phyloP scores from a whole-genome alignment of 2,888 invertebrate genomes.

The Acleris emargana region DNA sequence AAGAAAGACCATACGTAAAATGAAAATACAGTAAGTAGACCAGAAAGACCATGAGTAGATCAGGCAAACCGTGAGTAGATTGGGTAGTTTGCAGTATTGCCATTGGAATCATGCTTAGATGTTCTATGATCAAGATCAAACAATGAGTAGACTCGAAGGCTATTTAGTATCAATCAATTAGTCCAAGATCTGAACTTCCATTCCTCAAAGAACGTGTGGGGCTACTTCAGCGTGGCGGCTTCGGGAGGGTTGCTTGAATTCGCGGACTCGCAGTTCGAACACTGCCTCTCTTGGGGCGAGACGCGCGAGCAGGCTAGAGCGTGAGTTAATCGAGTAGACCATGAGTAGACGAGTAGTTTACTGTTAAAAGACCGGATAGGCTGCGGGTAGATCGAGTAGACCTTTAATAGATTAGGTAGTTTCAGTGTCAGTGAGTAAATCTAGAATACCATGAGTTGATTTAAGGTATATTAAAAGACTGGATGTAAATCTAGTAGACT shows the following conservation, averaged over 20 bases:
- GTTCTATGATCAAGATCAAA: conserved; percentile 97
- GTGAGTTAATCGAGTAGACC: conserved; percentile 66
- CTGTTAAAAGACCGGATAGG: not conserved
- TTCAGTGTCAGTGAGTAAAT: too few relatives aligned
- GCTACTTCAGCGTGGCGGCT: conserved; percentile 99
- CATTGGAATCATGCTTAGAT: conserved; percentile 98
- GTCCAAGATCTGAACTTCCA: conserved; percentile 99
- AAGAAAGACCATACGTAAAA: too few relatives aligned
- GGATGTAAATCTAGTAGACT: not conserved
- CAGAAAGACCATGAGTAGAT: too few relatives aligned
- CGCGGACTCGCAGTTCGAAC: conserved; percentile 99
- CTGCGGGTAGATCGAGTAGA: not conserved
- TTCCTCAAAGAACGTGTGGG: conserved; percentile 99
- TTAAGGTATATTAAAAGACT: not conserved
- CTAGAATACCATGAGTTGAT: not conserved
- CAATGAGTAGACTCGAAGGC: conserved; percentile 90
- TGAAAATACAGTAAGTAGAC: too few relatives aligned
- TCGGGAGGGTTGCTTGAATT: conserved; percentile 99
- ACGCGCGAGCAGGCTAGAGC: conserved; percentile 97
- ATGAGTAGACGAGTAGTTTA: conserved; percentile 2
- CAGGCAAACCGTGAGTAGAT: too few relatives aligned
- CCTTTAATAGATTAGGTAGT: too few relatives aligned
- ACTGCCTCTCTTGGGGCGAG: conserved; percentile 99
- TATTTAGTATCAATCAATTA: too few relatives aligned
- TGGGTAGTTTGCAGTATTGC: conserved; percentile 96